Percentiles rank a stretch among this genome's conserved stretches.
These are phyloP conservation scores for Gortyna flavago DNA, from an alignment of 2,888 invertebrate genomes.

Conservation along the genomic window DNA sequence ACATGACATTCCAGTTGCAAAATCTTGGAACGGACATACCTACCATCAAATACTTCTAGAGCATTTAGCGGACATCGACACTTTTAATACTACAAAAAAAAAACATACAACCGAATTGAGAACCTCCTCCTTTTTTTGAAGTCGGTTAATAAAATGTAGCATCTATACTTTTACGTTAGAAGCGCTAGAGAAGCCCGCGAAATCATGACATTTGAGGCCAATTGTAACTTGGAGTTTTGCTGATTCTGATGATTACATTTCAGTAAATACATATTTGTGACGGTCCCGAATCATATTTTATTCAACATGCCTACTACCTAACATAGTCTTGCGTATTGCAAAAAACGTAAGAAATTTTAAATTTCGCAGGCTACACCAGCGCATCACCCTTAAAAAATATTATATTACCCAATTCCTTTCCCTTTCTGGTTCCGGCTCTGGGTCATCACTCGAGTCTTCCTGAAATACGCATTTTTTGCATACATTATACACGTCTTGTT, in stretches of 20 bases:
- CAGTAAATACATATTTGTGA: no score
- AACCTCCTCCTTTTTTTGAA: no score
- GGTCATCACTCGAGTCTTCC: constrained; percentile 85
- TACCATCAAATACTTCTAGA: constrained; percentile 5
- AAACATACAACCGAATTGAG: no score
- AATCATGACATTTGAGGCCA: not conserved
- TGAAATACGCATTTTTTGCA: constrained; percentile 62
- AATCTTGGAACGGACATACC: not conserved
- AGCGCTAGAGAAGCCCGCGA: not conserved
- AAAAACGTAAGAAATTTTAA: not conserved
- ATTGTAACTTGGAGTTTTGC: not conserved
- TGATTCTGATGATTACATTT: not conserved
- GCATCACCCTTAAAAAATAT: not conserved
- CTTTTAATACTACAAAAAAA: no score
- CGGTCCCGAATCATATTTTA: not conserved
- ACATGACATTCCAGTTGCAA: constrained; percentile 8
- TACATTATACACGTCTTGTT: constrained; percentile 24
- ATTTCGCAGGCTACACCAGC: not conserved
- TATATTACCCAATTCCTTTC: constrained; percentile 83
- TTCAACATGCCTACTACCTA: not conserved
- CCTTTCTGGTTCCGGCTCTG: constrained; percentile 81
- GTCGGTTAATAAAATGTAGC: no score
- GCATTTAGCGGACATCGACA: not conserved
- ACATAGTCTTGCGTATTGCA: not conserved
- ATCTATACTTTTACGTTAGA: not conserved